Conservation (phyloP, 2,113 vertebrate species). For the Centropristis striata region DNA sequence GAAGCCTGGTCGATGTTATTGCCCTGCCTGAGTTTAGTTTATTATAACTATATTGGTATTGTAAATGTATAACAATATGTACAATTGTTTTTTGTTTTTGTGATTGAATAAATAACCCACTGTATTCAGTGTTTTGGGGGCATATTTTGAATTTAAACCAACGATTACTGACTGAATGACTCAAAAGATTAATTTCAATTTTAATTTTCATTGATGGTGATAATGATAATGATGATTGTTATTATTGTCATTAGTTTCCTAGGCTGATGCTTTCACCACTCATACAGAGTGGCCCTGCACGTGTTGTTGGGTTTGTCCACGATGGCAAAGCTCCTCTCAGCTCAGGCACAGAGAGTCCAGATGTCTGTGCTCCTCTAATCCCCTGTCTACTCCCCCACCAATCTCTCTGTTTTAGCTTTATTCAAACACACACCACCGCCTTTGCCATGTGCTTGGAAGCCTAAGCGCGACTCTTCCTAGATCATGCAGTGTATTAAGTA, state of each 20-base stretch:
- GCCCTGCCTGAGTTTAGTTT: not conserved
- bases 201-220: not conserved
- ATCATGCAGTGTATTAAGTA: not conserved
- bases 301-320: constrained; percentile 31
- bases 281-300: constrained; percentile 13
- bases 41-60: not conserved
- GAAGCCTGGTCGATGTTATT: not conserved
- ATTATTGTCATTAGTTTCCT: not conserved
- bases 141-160: not conserved
- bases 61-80: not conserved
- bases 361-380: constrained; percentile 73
- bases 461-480: not conserved
- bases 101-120: not conserved
- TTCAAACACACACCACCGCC: constrained; percentile 25
- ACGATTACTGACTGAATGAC: not conserved
- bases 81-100: too few species aligned
- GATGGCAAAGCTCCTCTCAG: constrained; percentile 49
- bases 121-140: not conserved
- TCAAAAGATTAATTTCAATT: not conserved
- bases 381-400: constrained; percentile 30
- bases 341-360: constrained; percentile 62
- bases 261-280: not conserved
- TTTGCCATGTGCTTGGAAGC: constrained; percentile 27
- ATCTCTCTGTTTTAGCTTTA: constrained; percentile 25
- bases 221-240: not conserved